phyloP scores from a whole-genome alignment of 1,140 invertebrate species.

The Hypothenemus hampei region DNA sequence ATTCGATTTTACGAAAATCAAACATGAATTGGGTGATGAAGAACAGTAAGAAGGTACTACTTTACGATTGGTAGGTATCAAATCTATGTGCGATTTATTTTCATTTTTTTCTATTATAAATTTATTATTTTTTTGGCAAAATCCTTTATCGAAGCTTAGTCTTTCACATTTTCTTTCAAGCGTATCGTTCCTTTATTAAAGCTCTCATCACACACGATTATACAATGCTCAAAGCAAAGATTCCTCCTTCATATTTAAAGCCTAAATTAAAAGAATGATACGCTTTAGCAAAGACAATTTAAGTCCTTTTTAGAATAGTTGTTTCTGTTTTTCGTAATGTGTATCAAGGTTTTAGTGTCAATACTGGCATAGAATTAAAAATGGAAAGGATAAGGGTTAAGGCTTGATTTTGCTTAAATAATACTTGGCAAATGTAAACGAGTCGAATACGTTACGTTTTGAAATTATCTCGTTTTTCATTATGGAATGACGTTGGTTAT shows the following conservation, averaged over 20 bases:
- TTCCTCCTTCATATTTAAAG: no score
- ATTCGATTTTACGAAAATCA: constrained; percentile 98
- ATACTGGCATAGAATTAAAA: not conserved
- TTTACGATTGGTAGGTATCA: not conserved
- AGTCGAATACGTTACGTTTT: no score
- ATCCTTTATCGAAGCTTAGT: no score
- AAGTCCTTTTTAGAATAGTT: no score
- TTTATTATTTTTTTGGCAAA: no score
- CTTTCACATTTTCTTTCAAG: no score
- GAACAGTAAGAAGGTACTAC: constrained; percentile 66
- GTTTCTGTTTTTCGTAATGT: not conserved
- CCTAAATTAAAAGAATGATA: no score
- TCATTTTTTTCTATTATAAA: not conserved
- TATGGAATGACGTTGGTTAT: no score
- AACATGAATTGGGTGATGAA: constrained; percentile 86
- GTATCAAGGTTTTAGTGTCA: not conserved
- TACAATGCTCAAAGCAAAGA: not conserved
- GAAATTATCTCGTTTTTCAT: no score
- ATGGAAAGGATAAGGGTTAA: not conserved
- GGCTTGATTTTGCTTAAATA: not conserved
- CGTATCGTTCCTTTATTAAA: no score
- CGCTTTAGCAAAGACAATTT: no score
- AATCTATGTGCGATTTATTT: not conserved
- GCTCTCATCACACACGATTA: no score
- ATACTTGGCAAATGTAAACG: not conserved